These are phyloP conservation scores for Sphaerophoria taeniata DNA, from an alignment of 2,888 invertebrate species.

Conservation along the genomic window DNA sequence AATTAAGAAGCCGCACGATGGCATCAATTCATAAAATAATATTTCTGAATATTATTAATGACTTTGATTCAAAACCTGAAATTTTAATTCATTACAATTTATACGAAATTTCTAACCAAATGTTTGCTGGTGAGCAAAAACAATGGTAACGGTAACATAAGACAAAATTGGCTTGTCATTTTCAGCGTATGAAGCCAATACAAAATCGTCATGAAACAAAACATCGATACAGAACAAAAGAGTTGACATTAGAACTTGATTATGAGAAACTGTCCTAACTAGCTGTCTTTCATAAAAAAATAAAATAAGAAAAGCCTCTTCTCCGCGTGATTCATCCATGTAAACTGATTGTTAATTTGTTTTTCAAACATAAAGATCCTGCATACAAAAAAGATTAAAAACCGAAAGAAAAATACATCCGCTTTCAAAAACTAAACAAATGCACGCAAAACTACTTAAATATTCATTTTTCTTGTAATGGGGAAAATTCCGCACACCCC, in stretches of 20 bases:
- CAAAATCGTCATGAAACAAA: not conserved
- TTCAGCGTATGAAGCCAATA: too few relatives aligned
- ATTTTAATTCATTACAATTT: too few relatives aligned
- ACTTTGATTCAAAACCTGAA: too few relatives aligned
- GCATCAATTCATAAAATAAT: too few relatives aligned
- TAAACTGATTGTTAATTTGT: not conserved
- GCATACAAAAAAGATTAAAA: not conserved
- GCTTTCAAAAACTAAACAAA: slow-evolving; percentile 27
- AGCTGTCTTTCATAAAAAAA: not conserved
- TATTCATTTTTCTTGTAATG: slow-evolving; percentile 45
- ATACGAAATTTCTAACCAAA: too few relatives aligned
- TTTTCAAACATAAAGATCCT: not conserved
- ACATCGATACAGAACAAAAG: not conserved
- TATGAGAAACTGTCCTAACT: not conserved
- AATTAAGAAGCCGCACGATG: too few relatives aligned
- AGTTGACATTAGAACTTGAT: not conserved
- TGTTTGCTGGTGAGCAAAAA: too few relatives aligned
- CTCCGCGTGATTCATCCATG: not conserved
- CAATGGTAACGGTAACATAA: too few relatives aligned
- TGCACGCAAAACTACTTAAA: slow-evolving; percentile 19
- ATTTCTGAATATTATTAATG: too few relatives aligned
- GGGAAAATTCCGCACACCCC: slow-evolving; percentile 43
- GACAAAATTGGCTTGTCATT: too few relatives aligned
- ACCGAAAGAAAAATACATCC: slow-evolving; percentile 7
- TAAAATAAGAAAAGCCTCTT: too few relatives aligned